phyloP scores from a whole-genome alignment of 2,888 invertebrate species.

The Epicampocera succincta region DNA sequence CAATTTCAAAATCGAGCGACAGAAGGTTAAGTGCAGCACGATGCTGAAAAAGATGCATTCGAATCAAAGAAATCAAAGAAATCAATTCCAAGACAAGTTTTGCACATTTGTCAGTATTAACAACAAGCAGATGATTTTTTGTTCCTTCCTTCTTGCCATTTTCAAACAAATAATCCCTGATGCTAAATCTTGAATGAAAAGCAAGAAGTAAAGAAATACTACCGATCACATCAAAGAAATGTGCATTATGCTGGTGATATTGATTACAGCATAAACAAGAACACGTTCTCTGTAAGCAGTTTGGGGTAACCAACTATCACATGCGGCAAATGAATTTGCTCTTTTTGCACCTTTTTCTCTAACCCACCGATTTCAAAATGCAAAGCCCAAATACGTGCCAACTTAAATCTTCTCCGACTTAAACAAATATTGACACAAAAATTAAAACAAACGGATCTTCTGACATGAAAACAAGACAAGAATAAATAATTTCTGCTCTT shows the following conservation, averaged over 20 bases:
- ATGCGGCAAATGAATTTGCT: conserved; percentile 56
- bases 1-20: conserved; percentile 19
- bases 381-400: conserved; percentile 50
- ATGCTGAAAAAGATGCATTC: conserved; percentile 23
- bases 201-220: background rate
- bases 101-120: conserved; percentile 76
- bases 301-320: conserved; percentile 31
- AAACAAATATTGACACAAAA: conserved; percentile 35
- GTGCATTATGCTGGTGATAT: conserved; percentile 71
- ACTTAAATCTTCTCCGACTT: conserved; percentile 49
- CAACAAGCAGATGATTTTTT: conserved; percentile 55
- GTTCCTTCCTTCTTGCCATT: background rate
- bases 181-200: conserved; percentile 16
- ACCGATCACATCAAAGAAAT: conserved; percentile 41
- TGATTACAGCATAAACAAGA: conserved; percentile 70
- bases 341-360: conserved; percentile 63
- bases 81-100: conserved; percentile 75
- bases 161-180: conserved; percentile 5
- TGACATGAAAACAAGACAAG: too few relatives aligned
- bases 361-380: conserved; percentile 33
- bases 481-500: conserved; percentile 18
- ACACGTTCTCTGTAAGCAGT: conserved; percentile 59
- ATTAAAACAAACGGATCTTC: too few relatives aligned
- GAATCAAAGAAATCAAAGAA: conserved; percentile 30
- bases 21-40: conserved; percentile 59